phyloP scores from a whole-genome alignment of 2,888 invertebrate species.

The Dolichomitus sp. region DNA sequence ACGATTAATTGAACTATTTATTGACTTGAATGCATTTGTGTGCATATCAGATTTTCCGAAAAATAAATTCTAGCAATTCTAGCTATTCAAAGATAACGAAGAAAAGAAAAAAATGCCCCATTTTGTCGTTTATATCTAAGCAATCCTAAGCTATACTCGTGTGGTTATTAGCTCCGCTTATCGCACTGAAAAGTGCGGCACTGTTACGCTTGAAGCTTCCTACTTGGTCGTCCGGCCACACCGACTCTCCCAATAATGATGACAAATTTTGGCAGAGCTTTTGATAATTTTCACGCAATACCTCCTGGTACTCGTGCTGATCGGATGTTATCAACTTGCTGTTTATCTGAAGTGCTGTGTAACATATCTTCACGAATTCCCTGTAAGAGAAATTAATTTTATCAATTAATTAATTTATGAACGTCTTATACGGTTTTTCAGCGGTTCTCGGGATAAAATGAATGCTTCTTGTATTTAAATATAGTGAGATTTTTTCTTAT shows the following conservation, averaged over 20 bases:
- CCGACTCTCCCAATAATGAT: slow-evolving; percentile 91
- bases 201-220: slow-evolving; percentile 91
- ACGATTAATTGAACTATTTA: slow-evolving; percentile 66
- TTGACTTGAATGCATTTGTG: slow-evolving; percentile 61
- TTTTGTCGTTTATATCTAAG: slow-evolving; percentile 38
- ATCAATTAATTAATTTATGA: neutral
- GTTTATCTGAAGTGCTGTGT: slow-evolving; percentile 96
- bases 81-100: slow-evolving; percentile 25
- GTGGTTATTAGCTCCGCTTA: slow-evolving; percentile 93
- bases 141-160: slow-evolving; percentile 92
- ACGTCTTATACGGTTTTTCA: too few relatives aligned
- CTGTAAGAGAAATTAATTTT: slow-evolving; percentile 86
- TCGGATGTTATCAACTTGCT: slow-evolving; percentile 95
- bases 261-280: slow-evolving; percentile 94
- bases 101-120: slow-evolving; percentile 38
- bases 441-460: too few relatives aligned
- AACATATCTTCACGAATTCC: slow-evolving; percentile 96
- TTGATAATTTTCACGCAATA: slow-evolving; percentile 94
- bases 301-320: slow-evolving; percentile 97
- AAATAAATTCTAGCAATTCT: slow-evolving; percentile 54
- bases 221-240: slow-evolving; percentile 89
- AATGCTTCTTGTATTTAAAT: too few relatives aligned
- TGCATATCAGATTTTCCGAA: slow-evolving; percentile 31
- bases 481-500: too few relatives aligned
- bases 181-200: slow-evolving; percentile 92